A percentile compares a stretch with the other conserved stretches of the same genome.
Conservation (phyloP, 2,888 invertebrate species). For the Himalopsyche japonica region DNA sequence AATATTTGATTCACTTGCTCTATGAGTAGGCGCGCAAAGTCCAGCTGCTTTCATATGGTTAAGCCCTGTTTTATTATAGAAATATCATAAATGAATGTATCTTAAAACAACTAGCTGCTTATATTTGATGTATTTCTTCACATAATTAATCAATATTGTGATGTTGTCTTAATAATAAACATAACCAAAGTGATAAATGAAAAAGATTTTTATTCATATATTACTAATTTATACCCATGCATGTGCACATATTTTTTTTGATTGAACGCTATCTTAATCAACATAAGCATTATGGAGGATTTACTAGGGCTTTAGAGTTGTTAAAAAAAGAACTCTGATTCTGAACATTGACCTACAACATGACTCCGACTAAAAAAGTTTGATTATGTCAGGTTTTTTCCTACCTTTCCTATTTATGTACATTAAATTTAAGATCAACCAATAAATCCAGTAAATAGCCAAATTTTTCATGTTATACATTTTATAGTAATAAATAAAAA, state of each 20-base stretch:
- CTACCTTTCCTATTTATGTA: no score
- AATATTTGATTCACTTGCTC: neutral
- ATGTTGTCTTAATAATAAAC: constrained; percentile 24
- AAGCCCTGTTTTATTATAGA: neutral
- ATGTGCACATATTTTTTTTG: neutral
- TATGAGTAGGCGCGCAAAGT: neutral
- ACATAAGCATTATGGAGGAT: no score
- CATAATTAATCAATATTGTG: constrained; percentile 14
- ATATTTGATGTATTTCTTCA: constrained; percentile 22
- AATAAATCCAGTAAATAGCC: no score
- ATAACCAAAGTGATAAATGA: constrained; percentile 37
- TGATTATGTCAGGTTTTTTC: no score
- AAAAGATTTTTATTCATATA: constrained; percentile 5
- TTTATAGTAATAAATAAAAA: no score
- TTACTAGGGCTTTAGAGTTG: no score
- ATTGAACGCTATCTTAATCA: no score
- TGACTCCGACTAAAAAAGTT: no score
- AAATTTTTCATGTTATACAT: no score
- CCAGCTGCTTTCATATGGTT: neutral
- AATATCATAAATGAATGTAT: neutral
- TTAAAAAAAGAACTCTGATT: no score
- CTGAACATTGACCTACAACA: no score
- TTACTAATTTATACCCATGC: neutral
- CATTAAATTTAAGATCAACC: no score
- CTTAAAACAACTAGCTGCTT: constrained; percentile 4